Conservation (phyloP, 1,140 invertebrate species). For the Macrocentrus cingulum region DNA sequence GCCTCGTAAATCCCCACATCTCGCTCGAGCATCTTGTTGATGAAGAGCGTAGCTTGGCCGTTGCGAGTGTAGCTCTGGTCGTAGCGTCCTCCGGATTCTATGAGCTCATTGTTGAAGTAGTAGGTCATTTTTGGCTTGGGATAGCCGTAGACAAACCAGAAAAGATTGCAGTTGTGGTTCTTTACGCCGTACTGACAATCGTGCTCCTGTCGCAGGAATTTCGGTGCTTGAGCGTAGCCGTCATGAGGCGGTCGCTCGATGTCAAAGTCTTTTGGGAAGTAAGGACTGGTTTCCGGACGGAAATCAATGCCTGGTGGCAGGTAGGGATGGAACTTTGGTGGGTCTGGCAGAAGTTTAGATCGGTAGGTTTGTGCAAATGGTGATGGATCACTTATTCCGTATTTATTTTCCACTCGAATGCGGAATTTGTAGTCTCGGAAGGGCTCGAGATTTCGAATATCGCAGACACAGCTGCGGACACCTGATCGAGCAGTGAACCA, state of each 20-base stretch:
- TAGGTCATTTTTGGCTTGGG: conserved; percentile 89
- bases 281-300: conserved; percentile 82
- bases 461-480: conserved; percentile 80
- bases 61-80: conserved; percentile 86
- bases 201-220: conserved; percentile 81
- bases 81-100: conserved; percentile 79
- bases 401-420: conserved; percentile 92
- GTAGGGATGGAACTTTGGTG: conserved; percentile 77
- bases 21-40: conserved; percentile 84
- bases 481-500: conserved; percentile 83
- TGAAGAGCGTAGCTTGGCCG: conserved; percentile 83
- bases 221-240: conserved; percentile 77
- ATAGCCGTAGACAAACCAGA: conserved; percentile 93
- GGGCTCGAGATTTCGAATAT: conserved; percentile 80
- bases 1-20: conserved; percentile 95
- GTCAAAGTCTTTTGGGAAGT: conserved; percentile 88
- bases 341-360: conserved; percentile 77
- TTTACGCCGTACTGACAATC: conserved; percentile 86
- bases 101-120: conserved; percentile 80
- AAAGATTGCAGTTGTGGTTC: conserved; percentile 81
- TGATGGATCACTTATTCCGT: conserved; percentile 94
- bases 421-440: conserved; percentile 90
- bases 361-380: conserved; percentile 80
- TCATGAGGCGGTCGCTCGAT: conserved; percentile 83
- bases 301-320: conserved; percentile 80